Evolutionary conservation across 2,113 vertebrate genomes (phyloP).

Genomic region (Eulacestoma nigropectus): DNA sequence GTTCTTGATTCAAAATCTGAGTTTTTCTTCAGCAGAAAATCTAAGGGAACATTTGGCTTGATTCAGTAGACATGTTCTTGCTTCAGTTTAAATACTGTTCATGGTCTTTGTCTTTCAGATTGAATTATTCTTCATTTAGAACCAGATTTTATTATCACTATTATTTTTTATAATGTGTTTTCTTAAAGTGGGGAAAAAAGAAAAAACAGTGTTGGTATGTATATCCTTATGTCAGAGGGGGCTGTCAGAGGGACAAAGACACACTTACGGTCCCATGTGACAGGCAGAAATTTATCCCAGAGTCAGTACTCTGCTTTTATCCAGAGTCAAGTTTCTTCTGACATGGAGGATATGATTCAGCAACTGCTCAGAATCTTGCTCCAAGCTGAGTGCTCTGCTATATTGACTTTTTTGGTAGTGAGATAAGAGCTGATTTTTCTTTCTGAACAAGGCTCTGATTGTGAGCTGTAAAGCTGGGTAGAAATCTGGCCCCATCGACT

Average conservation of each 20-base stretch:
- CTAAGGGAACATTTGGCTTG: background rate
- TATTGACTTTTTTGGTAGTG: background rate
- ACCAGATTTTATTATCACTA: background rate
- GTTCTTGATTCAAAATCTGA: background rate
- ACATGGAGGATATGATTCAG: background rate
- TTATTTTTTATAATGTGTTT: background rate
- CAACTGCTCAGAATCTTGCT: background rate
- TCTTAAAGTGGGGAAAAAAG: background rate
- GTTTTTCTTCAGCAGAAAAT: background rate
- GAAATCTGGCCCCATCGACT: background rate
- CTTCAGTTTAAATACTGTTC: background rate
- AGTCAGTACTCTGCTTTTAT: background rate
- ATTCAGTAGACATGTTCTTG: background rate
- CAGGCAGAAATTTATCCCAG: background rate
- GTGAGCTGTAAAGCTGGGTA: background rate
- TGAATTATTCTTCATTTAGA: background rate
- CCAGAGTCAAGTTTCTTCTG: background rate
- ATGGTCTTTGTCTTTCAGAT: background rate
- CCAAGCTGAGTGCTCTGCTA: background rate
- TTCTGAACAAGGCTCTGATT: background rate
- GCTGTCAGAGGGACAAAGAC: background rate
- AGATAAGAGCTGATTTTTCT: constrained; percentile 2
- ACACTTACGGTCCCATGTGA: background rate
- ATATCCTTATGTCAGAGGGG: background rate
- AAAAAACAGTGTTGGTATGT: background rate